These are phyloP conservation scores for Sebastes hopkinsi DNA, from an alignment of 2,797 vertebrate genomes.

Conservation along the genomic window DNA sequence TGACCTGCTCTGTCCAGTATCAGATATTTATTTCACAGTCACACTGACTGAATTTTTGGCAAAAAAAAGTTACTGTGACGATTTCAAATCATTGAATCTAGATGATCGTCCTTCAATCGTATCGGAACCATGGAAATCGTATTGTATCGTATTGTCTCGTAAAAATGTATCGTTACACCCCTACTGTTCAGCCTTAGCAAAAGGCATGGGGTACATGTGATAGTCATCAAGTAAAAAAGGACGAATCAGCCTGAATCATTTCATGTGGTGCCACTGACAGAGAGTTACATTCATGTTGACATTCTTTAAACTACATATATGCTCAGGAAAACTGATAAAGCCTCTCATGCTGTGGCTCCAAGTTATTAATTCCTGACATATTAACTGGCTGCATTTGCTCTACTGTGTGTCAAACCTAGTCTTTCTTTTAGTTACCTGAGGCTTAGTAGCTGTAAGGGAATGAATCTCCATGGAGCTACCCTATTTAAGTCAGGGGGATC, in stretches of 20 bases:
- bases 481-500: conserved; percentile 29
- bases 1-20: too few relatives aligned
- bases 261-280: background rate
- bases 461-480: conserved; percentile 20
- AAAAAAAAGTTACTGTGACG: too few relatives aligned
- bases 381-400: background rate
- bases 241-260: background rate
- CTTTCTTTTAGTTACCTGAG: conserved; percentile 16
- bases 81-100: too few relatives aligned
- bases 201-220: background rate
- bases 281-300: background rate
- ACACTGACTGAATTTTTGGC: too few relatives aligned
- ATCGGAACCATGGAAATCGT: too few relatives aligned
- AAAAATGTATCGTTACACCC: too few relatives aligned
- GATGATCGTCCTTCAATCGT: too few relatives aligned
- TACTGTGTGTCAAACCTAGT: background rate
- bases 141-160: too few relatives aligned
- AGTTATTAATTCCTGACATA: background rate
- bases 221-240: background rate
- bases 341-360: background rate
- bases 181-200: background rate
- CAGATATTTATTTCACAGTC: too few relatives aligned
- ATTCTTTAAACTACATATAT: background rate
- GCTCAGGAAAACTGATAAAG: background rate
- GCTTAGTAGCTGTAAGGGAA: conserved; percentile 22